Evolutionary conservation across 2,797 vertebrate species (phyloP), one percentile per base, ranked within the genome.

Genomic region (Oreochromis grahami): DNA sequence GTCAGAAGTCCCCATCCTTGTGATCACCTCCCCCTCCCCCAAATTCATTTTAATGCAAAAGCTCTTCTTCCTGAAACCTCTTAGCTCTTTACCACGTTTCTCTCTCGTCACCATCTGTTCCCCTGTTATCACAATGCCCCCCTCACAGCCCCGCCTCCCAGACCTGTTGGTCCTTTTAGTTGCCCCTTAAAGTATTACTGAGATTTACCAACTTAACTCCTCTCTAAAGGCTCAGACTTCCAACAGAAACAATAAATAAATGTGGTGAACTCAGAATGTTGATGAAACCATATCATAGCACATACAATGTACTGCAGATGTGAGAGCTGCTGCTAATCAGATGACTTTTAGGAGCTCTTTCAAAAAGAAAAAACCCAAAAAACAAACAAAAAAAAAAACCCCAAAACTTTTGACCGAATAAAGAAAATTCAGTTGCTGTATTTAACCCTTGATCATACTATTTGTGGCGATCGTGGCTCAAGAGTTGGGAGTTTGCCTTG

Each of bases 21-120:
- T 8, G 34, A 50, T 77, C 38, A 3, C 10, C 68, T 15, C 38
- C 82, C 68, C 80, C 43, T 17, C 77, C 48, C 84, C 70, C n/a
- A 13, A 74, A 82, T 78, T 87, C 21, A 84, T 89, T 90, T 87
- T 63, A 79, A 88, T 63, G 92, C 86, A 88, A 91, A 89, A 58
- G 87, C 81, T 77, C 52, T 48, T 87, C 79, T 43, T 87, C 76
- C 82, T 88, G 80, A 82, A 81, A 72, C n/a, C 58, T 50, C 76
- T 70, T 45, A 6, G 77, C 84, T 83, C 83, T 78, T 86, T 86
- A 82, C 82, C 84, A 21, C 89, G 38, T 79, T 32, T 65, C 83
- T 84, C 80, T 32, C 29, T 74, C 36, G 24, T 81, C 84, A 81
- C 94, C 95, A 94, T 94, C 91, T 94, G 94, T 78, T 86, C 50